Evolutionary conservation across 2,797 vertebrate genomes (phyloP), one percentile per base, ranked within the genome.

Genomic region (Phylloscopus collybita): DNA sequence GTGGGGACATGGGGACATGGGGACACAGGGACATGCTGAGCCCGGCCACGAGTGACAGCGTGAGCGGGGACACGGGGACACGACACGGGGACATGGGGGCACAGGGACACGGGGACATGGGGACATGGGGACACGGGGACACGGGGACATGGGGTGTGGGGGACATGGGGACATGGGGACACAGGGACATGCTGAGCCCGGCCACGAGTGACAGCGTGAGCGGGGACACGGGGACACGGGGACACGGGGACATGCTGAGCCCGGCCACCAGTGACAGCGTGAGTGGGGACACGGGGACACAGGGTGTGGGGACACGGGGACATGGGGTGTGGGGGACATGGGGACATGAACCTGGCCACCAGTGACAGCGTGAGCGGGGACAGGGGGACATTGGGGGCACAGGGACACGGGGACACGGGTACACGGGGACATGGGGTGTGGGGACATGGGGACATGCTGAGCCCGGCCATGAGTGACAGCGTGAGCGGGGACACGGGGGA

Each of bases 161-260:
- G 44, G 44, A 45, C 15, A 23, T 7, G 15, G 23, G 22, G 57
- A 57, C 21, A 34, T 23, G 47, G 47, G 38, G 40, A 44, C 42
- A 23, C 7, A 16, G 98, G 14, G 26, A 96, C 97, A 98, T 99
- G 99, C 97, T 99, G 91, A 98, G 98, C 32, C 99, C 99, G 0
- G 97, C 98, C 59, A 97, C 75, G 94, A 98, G 98, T 9, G 98
- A 99, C 76, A 99, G 98, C 1, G 99, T 99, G 97, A 98, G 99
- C 17, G 22, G 50, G 27, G 26, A 42, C 29, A 22, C 9, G n/a
- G 67, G 34, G 34, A 34, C 34, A 34, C 5, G 14, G 57, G 36
- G 36, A 27, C 23, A 26, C 19, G 16, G 34, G 49, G 50, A 17
- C 50, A 17, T 13, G 57, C 49, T 50, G 23, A 16, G 49, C 49